Base-by-base conservation (phyloP, 2,113 vertebrate species). In the Eulemur macaco region DNA sequence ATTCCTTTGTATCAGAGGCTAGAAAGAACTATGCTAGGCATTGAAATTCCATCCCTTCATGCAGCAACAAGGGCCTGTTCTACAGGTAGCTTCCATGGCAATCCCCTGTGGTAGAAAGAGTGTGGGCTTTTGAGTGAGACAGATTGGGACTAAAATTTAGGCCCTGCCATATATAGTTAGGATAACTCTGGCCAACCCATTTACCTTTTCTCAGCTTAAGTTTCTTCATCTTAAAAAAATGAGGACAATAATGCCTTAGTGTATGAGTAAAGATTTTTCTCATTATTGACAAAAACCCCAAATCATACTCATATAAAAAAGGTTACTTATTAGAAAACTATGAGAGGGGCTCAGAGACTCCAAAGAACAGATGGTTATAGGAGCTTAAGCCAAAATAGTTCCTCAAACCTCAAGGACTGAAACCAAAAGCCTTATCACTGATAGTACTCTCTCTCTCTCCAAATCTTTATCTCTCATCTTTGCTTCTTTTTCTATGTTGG, bases 1-100 rank as follows among this genome's bases (percentile, higher is more conserved):
- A 56, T 83, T 80, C 9, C 64, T 84, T 63, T 88, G 25, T 54
- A 86, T 94, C 21, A 93, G 73, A 91, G 37, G n/a, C 73, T 89
- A 81, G 39, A 91, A 76, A 83, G 54, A 94, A 80, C 81, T 74
- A 56, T 39, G 27, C 14, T 34, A 58, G n/a, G 27, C 34, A 27
- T 13, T 42, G 21, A 91, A 78, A 29, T 81, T 37, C 14, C 60
- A 60, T 9, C 60, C 63, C 50, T 87, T 76, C 60, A 5, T n/a
- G 4, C 25, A 84, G 58, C 80, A 69, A 91, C 50, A 85, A 56
- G 8, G 37, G 34, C 0, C 31, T 64, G n/a, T 25, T 69, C 78
- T 68, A 82, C 34, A 60, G 21, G 56, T 18, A 63, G 31, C 42
- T 21, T 74, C 52, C 13, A 23, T 0, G 1, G 14, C 13, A 91